These are phyloP conservation scores for Pycnonotus jocosus DNA, from an alignment of 2,113 vertebrate species.

Conservation along the genomic window DNA sequence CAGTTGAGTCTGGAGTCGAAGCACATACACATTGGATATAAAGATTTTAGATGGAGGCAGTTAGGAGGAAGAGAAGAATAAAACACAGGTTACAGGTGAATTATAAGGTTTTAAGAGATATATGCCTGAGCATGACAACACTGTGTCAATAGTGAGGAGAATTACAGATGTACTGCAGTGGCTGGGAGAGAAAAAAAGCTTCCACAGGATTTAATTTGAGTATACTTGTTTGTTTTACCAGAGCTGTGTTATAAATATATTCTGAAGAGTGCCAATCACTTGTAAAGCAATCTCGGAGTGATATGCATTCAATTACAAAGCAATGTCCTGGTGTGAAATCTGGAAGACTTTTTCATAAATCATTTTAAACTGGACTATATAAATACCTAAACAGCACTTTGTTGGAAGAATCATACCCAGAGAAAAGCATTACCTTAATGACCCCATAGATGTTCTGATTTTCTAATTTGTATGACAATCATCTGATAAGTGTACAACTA, in stretches of 20 bases:
- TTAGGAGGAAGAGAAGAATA: neutral
- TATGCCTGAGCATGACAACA: neutral
- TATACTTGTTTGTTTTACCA: constrained; percentile 31
- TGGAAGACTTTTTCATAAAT: neutral
- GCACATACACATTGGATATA: neutral
- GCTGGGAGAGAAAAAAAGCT: constrained; percentile 23
- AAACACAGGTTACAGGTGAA: neutral
- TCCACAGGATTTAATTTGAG: constrained; percentile 30
- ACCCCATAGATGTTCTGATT: neutral
- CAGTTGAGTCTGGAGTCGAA: neutral
- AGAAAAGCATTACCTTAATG: neutral
- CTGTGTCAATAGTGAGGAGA: neutral
- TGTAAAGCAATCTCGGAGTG: constrained; percentile 18
- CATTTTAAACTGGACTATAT: neutral
- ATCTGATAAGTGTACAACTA: neutral
- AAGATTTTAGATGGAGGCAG: neutral
- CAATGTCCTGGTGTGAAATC: neutral
- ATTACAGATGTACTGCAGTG: constrained; percentile 20
- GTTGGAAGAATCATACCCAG: neutral
- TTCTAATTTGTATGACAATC: neutral
- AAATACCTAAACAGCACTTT: neutral
- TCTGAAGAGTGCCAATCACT: constrained; percentile 47
- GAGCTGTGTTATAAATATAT: constrained; percentile 31
- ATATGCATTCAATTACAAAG: neutral
- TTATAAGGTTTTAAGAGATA: neutral